These are phyloP conservation scores for Encarsia formosa DNA, from an alignment of 2,888 invertebrate species.

Conservation along the genomic window DNA sequence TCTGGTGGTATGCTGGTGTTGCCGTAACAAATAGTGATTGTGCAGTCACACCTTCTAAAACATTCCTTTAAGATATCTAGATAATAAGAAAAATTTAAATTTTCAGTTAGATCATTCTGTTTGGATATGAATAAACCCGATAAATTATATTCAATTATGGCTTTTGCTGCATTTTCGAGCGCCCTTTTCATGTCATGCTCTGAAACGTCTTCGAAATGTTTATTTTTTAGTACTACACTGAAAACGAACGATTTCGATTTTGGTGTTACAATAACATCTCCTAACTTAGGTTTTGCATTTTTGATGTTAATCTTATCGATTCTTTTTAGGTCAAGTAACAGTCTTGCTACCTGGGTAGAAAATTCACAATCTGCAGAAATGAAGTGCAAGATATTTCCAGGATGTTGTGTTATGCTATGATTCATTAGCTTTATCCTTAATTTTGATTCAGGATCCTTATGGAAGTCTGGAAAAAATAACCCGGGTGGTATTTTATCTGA, in stretches of 20 bases:
- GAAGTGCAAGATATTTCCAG: slow-evolving; percentile 6
- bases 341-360: not conserved
- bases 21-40: slow-evolving; percentile 2
- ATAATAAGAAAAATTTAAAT: not conserved
- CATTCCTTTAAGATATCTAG: not conserved
- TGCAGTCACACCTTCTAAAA: not conserved
- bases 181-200: not conserved
- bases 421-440: not conserved
- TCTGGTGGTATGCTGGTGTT: not conserved
- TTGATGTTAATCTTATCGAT: not conserved
- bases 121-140: not conserved
- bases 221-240: not conserved
- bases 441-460: not conserved
- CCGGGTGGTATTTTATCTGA: slow-evolving; percentile 5
- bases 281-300: not conserved
- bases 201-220: not conserved
- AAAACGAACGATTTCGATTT: not conserved
- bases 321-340: not conserved
- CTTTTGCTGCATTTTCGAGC: not conserved
- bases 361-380: slow-evolving; percentile 3
- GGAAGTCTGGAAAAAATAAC: not conserved
- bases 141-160: not conserved
- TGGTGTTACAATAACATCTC: not conserved
- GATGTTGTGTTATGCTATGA: not conserved
- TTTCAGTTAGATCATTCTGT: not conserved